These are phyloP conservation scores for Tipula lateralis DNA, from an alignment of 2,888 invertebrate genomes.

Conservation along the genomic window DNA sequence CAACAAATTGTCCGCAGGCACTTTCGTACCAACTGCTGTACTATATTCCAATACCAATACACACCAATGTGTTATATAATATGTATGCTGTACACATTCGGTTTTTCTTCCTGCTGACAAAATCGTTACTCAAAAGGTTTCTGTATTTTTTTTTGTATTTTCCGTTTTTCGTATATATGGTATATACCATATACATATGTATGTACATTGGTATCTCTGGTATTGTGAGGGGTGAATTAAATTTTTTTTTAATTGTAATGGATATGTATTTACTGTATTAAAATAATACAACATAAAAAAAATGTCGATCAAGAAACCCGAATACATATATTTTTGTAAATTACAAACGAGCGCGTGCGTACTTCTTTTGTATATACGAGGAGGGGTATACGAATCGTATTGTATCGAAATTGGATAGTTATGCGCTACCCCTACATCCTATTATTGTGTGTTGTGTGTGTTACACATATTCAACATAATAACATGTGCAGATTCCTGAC, in stretches of 20 bases:
- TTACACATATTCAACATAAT: neutral
- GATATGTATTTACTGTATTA: slow-evolving; percentile 9
- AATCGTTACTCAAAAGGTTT: slow-evolving; percentile 24
- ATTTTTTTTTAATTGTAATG: slow-evolving; percentile 1
- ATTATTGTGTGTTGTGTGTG: neutral
- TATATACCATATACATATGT: too few species aligned
- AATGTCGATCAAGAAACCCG: neutral
- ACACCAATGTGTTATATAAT: slow-evolving; percentile 13
- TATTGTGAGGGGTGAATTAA: neutral
- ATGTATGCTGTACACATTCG: neutral
- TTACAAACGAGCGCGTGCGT: neutral
- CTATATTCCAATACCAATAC: neutral
- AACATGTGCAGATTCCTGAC: neutral
- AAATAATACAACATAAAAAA: slow-evolving; percentile 20
- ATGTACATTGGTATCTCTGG: neutral
- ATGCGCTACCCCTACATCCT: slow-evolving; percentile 6
- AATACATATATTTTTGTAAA: neutral
- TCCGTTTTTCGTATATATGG: neutral
- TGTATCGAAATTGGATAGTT: neutral
- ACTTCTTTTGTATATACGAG: neutral
- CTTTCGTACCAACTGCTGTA: neutral
- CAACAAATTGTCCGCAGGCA: neutral
- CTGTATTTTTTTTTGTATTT: neutral
- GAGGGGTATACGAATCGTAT: neutral
- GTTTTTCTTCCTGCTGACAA: slow-evolving; percentile 13